These are phyloP conservation scores for Liposcelis brunnea DNA, from an alignment of 2,888 invertebrate genomes.

Conservation along the genomic window DNA sequence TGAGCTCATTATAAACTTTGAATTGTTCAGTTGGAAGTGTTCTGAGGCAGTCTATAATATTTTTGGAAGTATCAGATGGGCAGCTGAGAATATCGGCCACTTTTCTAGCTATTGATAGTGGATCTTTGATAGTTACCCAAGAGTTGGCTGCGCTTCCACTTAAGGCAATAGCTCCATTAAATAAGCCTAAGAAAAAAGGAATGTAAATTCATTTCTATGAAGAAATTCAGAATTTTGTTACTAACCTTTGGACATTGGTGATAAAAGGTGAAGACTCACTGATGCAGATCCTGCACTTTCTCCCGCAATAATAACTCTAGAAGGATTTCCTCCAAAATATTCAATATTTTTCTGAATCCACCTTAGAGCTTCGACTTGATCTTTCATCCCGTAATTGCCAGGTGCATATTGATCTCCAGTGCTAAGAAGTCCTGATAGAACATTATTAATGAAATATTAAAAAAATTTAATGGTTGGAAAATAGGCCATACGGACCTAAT, in stretches of 20 bases:
- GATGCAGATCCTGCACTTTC: conserved; percentile 14
- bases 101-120: conserved; percentile 35
- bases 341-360: conserved; percentile 14
- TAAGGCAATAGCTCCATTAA: conserved; percentile 43
- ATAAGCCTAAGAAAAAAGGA: conserved; percentile 28
- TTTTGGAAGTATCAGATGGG: conserved; percentile 30
- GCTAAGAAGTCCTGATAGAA: conserved; percentile 13
- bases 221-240: neutral
- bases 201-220: no score
- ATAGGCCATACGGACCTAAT: conserved; percentile 10
- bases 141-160: conserved; percentile 50
- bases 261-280: conserved; percentile 12
- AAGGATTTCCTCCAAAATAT: conserved; percentile 13
- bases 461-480: no score
- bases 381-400: conserved; percentile 14
- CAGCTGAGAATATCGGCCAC: conserved; percentile 48
- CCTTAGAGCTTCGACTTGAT: conserved; percentile 11
- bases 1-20: no score
- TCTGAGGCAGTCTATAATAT: conserved; percentile 45
- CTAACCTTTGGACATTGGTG: conserved; percentile 16
- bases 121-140: conserved; percentile 27
- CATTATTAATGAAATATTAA: conserved; percentile 11
- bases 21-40: conserved; percentile 39
- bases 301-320: conserved; percentile 15
- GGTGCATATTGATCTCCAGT: conserved; percentile 13